Evolutionary conservation across 2,888 invertebrate species (phyloP).

Genomic region (Ypsolopha sequella): DNA sequence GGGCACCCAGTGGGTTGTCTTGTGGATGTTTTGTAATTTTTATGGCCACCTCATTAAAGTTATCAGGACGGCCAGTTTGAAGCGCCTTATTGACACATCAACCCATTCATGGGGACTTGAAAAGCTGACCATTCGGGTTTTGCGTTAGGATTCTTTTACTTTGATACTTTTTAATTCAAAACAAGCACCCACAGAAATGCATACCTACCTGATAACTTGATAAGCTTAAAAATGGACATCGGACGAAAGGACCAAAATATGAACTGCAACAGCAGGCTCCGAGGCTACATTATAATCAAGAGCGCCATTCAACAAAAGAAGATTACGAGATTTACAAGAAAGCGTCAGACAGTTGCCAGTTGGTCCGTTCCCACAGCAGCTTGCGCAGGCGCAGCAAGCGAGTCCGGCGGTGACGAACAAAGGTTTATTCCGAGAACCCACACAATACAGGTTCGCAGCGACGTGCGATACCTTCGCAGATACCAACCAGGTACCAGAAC

Average conservation of each 20-base stretch:
- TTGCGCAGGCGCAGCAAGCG: constrained; percentile 21
- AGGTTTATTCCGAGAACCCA: constrained; percentile 64
- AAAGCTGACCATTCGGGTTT: too few species aligned
- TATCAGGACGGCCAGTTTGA: constrained; percentile 36
- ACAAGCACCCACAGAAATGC: too few species aligned
- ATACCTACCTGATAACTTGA: too few species aligned
- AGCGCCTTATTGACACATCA: constrained; percentile 47
- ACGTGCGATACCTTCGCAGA: constrained; percentile 69
- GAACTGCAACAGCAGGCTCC: neutral
- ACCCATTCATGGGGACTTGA: constrained; percentile 9
- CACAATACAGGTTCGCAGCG: constrained; percentile 68
- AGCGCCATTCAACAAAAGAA: constrained; percentile 13
- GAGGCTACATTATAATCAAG: constrained; percentile 9
- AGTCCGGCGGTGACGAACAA: constrained; percentile 51
- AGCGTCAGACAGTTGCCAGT: constrained; percentile 15
- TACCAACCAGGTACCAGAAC: constrained; percentile 52
- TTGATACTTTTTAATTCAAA: too few species aligned
- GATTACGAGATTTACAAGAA: constrained; percentile 11
- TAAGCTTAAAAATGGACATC: too few species aligned
- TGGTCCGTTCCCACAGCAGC: constrained; percentile 28
- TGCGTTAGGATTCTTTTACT: too few species aligned
- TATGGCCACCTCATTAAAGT: constrained; percentile 56
- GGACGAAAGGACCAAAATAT: neutral
- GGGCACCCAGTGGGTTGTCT: constrained; percentile 48
- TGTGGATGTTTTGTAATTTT: constrained; percentile 53